phyloP scores from a whole-genome alignment of 1,140 invertebrate species.

The Drosophila bifasciata region DNA sequence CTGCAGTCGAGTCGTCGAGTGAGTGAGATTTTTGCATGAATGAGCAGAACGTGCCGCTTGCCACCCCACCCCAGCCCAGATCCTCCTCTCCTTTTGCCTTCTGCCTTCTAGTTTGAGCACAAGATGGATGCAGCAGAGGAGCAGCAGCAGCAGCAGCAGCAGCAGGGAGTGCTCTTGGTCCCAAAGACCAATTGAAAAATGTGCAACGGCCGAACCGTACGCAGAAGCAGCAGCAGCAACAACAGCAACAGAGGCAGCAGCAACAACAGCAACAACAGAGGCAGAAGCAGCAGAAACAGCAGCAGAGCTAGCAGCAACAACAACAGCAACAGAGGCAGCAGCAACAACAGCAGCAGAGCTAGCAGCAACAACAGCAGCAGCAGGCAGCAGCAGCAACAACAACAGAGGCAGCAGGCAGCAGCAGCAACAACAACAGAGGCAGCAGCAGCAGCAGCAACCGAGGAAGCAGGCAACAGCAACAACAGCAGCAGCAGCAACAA shows the following conservation, averaged over 20 bases:
- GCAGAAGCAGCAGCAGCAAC: conserved; percentile 46
- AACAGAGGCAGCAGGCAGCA: conserved; percentile 52
- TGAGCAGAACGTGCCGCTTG: conserved; percentile 73
- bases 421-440: not conserved
- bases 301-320: conserved; percentile 3
- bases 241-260: not conserved
- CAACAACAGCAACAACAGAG: conserved; percentile 7
- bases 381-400: not conserved
- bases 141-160: not conserved
- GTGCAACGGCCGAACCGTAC: conserved; percentile 67
- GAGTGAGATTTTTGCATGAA: conserved; percentile 82
- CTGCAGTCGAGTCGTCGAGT: conserved; percentile 79
- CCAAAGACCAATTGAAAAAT: conserved; percentile 79
- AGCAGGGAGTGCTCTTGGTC: conserved; percentile 11
- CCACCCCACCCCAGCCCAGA: conserved; percentile 43
- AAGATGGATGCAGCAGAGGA: conserved; percentile 64
- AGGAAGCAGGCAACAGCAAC: conserved; percentile 11
- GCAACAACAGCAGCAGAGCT: conserved; percentile 2
- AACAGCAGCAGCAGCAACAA: conserved; percentile 36
- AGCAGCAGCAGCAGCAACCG: not conserved
- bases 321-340: conserved; percentile 18
- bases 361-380: conserved; percentile 25
- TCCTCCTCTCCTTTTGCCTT: not conserved
- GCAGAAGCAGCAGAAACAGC: not conserved
- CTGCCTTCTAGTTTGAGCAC: conserved; percentile 35